Evolutionary conservation across 2,888 invertebrate genomes (phyloP).

Genomic region (Alitta virens): DNA sequence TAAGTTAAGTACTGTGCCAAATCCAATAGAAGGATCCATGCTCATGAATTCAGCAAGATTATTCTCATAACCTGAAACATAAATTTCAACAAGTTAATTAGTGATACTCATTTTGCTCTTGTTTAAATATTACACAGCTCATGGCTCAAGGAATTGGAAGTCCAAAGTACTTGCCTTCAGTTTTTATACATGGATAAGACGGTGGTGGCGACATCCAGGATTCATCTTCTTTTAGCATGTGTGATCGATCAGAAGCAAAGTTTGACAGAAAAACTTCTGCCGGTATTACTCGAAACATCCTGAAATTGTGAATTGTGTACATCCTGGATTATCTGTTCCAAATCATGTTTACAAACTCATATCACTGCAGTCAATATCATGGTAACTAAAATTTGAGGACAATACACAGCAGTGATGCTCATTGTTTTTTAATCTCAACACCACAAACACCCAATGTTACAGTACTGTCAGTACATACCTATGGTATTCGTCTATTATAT

Average conservation of each 20-base stretch:
- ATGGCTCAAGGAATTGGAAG: too few relatives aligned
- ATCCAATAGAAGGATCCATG: not conserved
- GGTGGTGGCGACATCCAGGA: not conserved
- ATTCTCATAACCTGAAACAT: not conserved
- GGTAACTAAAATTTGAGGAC: too few relatives aligned
- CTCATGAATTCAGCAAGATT: not conserved
- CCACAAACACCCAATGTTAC: too few relatives aligned
- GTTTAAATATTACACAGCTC: too few relatives aligned
- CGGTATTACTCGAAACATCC: not conserved
- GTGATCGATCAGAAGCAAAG: not conserved
- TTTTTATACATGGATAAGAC: not conserved
- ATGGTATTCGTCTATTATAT: not conserved
- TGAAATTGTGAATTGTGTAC: too few relatives aligned
- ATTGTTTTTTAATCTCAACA: too few relatives aligned
- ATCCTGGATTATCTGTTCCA: too few relatives aligned
- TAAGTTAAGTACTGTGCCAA: not conserved
- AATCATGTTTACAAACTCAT: too few relatives aligned
- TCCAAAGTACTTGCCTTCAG: too few relatives aligned
- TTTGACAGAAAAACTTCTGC: not conserved
- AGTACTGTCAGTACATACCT: not conserved
- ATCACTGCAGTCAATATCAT: too few relatives aligned
- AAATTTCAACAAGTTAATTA: not conserved
- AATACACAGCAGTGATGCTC: too few relatives aligned
- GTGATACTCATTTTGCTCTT: not conserved
- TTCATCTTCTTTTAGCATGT: not conserved